These are phyloP conservation scores for Erpetoichthys calabaricus DNA, from an alignment of 2,797 vertebrate genomes.

Conservation along the genomic window DNA sequence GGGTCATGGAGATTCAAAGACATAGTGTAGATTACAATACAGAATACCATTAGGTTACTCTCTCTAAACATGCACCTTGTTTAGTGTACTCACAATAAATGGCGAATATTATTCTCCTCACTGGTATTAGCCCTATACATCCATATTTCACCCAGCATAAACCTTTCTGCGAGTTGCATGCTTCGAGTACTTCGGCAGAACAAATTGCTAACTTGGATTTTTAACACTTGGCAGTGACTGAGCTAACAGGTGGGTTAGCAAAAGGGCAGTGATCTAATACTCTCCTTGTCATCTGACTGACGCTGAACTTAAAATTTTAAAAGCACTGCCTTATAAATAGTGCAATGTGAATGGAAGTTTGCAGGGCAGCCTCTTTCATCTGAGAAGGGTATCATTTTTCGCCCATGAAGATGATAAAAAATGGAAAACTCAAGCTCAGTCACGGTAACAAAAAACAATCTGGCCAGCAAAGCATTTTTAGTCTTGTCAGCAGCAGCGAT, in stretches of 20 bases:
- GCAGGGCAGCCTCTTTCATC: slow-evolving; percentile 5
- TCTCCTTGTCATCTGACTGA: slow-evolving; percentile 5
- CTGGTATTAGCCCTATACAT: background rate
- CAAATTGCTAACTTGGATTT: background rate
- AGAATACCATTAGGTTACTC: too few relatives aligned
- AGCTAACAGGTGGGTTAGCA: slow-evolving; percentile 22
- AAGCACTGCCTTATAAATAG: slow-evolving; percentile 14
- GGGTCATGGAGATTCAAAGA: too few relatives aligned
- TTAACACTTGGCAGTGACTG: slow-evolving; percentile 8
- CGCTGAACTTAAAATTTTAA: slow-evolving; percentile 8
- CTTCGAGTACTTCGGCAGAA: background rate
- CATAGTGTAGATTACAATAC: too few relatives aligned
- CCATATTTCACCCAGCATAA: too few relatives aligned
- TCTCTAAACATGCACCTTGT: too few relatives aligned
- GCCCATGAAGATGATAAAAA: slow-evolving; percentile 10
- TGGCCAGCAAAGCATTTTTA: background rate
- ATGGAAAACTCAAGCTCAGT: slow-evolving; percentile 12
- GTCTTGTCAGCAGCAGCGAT: slow-evolving; percentile 6
- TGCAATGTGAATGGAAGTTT: slow-evolving; percentile 17
- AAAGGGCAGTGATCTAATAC: slow-evolving; percentile 1
- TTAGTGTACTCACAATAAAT: background rate
- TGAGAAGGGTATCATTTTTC: slow-evolving; percentile 10
- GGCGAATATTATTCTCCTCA: slow-evolving; percentile 1
- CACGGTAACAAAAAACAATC: slow-evolving; percentile 4
- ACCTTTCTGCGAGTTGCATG: background rate